These are phyloP conservation scores for Psophia crepitans DNA, from an alignment of 2,113 vertebrate species.

Conservation along the genomic window DNA sequence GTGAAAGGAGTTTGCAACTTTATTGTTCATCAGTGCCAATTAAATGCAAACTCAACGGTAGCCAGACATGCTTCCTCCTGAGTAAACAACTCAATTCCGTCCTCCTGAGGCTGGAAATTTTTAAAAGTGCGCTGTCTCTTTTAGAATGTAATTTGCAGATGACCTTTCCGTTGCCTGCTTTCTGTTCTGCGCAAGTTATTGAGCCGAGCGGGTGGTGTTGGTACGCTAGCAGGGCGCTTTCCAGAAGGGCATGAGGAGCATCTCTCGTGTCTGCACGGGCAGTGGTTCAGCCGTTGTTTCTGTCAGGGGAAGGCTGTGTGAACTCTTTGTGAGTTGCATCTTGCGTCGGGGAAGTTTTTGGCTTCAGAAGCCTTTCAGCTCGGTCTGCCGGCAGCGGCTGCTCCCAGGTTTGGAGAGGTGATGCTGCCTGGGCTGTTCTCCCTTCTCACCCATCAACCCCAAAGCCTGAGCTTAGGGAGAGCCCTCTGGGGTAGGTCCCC, in stretches of 20 bases:
- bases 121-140: neutral
- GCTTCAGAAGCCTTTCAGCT: neutral
- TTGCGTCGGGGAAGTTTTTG: neutral
- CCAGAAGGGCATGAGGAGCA: neutral
- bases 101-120: neutral
- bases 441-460: neutral
- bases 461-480: neutral
- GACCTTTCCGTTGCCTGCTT: neutral
- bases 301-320: neutral
- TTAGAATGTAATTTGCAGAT: conserved; percentile 31
- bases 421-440: neutral
- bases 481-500: neutral
- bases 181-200: neutral
- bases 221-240: neutral
- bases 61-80: conserved; percentile 28
- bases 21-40: conserved; percentile 48
- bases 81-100: conserved; percentile 31
- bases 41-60: conserved; percentile 8
- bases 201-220: neutral
- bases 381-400: neutral
- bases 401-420: neutral
- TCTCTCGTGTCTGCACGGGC: neutral
- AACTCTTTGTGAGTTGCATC: neutral
- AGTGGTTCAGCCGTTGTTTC: neutral
- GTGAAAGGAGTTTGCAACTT: conserved; percentile 43